Evolutionary conservation across 92 coral and sea anemone species (phyloP).

Genomic region (Actinostola sp.): DNA sequence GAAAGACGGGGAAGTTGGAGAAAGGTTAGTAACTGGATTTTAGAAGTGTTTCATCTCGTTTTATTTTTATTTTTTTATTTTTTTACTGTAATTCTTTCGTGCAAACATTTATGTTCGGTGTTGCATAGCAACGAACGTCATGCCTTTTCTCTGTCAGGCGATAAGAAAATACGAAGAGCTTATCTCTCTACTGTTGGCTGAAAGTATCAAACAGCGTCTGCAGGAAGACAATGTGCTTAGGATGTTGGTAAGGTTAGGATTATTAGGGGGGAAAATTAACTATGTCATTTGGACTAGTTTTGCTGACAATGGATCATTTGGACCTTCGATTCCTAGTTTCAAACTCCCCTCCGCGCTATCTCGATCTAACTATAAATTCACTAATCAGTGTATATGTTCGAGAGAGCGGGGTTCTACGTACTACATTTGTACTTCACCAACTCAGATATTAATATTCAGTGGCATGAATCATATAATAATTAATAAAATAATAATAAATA

Average conservation of each 20-base stretch:
- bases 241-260: conserved; percentile 16
- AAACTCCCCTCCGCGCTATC: too few relatives aligned
- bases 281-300: background rate
- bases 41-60: background rate
- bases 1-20: conserved; percentile 20
- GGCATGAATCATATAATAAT: too few relatives aligned
- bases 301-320: background rate
- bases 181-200: conserved; percentile 15
- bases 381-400: too few relatives aligned
- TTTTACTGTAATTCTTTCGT: background rate
- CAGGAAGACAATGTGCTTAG: conserved; percentile 14
- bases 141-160: conserved; percentile 1
- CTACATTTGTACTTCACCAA: too few relatives aligned
- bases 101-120: background rate
- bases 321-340: too few relatives aligned
- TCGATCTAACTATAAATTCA: too few relatives aligned
- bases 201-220: conserved; percentile 12
- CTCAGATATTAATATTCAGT: too few relatives aligned
- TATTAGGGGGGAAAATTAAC: background rate
- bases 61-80: background rate
- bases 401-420: too few relatives aligned
- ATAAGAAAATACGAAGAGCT: conserved; percentile 29
- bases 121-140: background rate
- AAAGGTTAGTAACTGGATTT: background rate
- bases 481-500: too few relatives aligned